These are phyloP conservation scores for Hipparchia semele DNA, from an alignment of 2,888 invertebrate genomes.

Conservation along the genomic window DNA sequence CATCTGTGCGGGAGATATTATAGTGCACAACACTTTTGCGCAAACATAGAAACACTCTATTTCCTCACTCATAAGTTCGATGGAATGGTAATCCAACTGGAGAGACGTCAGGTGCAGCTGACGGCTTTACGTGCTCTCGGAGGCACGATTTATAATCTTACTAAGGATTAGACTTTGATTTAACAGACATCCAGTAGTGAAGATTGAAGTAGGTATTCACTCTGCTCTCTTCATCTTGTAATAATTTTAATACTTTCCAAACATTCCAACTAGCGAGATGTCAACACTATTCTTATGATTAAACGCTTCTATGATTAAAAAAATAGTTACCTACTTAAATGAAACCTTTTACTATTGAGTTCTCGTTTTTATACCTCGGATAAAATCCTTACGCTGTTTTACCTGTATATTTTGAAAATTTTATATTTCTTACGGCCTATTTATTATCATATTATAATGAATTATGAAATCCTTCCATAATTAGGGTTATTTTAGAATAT, in stretches of 20 bases:
- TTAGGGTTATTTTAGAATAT: constrained; percentile 43
- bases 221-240: not conserved
- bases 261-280: not conserved
- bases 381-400: constrained; percentile 30
- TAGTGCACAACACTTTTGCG: no score
- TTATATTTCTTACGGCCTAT: constrained; percentile 40
- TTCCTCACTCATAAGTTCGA: no score
- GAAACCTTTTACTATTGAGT: not conserved
- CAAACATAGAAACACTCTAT: no score
- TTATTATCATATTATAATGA: constrained; percentile 19
- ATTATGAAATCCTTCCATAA: constrained; percentile 44
- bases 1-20: no score
- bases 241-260: not conserved
- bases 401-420: constrained; percentile 28
- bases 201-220: not conserved
- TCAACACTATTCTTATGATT: constrained; percentile 1
- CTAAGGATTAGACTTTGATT: not conserved
- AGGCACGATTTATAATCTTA: not conserved
- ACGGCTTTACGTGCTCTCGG: no score
- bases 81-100: no score
- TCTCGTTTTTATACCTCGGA: constrained; percentile 18
- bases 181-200: not conserved
- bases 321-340: not conserved
- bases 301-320: constrained; percentile 6
- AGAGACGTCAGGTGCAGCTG: no score